phyloP scores from a whole-genome alignment of 2,888 invertebrate species.

The Busseola fusca region DNA sequence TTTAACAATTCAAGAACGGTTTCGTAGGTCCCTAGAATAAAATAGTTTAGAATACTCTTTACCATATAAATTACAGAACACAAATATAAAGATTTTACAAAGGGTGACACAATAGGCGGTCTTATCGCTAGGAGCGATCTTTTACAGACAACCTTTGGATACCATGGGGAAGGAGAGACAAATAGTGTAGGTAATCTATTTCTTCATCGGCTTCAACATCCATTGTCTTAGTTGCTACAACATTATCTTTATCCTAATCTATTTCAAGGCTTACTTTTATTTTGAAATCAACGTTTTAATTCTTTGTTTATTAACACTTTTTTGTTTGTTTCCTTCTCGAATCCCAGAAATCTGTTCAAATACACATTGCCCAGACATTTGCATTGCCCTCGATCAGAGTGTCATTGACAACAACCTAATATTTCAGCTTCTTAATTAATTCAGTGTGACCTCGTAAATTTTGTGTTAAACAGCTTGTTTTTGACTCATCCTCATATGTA shows the following conservation, averaged over 20 bases:
- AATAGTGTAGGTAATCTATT: too few relatives aligned
- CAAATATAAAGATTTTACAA: too few relatives aligned
- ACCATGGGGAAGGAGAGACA: too few relatives aligned
- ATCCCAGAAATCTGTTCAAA: conserved; percentile 26
- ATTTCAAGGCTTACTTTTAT: background rate
- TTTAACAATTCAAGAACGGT: background rate
- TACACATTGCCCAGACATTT: conserved; percentile 35
- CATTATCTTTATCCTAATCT: background rate
- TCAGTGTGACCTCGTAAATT: conserved; percentile 54
- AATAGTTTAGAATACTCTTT: too few relatives aligned
- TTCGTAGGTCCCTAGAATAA: background rate
- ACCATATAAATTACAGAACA: too few relatives aligned
- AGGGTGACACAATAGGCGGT: too few relatives aligned
- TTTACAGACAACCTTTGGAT: too few relatives aligned
- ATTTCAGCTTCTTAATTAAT: conserved; percentile 56
- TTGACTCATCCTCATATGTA: conserved; percentile 43
- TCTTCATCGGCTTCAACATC: background rate
- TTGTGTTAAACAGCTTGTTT: conserved; percentile 44
- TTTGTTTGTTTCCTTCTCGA: background rate
- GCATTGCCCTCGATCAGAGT: conserved; percentile 34
- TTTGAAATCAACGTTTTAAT: background rate
- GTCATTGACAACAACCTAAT: conserved; percentile 49
- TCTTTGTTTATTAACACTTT: background rate
- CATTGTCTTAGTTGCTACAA: background rate
- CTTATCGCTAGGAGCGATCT: too few relatives aligned